Base-by-base conservation (phyloP, 2,888 invertebrate species). In the Drosophila paracracens region DNA sequence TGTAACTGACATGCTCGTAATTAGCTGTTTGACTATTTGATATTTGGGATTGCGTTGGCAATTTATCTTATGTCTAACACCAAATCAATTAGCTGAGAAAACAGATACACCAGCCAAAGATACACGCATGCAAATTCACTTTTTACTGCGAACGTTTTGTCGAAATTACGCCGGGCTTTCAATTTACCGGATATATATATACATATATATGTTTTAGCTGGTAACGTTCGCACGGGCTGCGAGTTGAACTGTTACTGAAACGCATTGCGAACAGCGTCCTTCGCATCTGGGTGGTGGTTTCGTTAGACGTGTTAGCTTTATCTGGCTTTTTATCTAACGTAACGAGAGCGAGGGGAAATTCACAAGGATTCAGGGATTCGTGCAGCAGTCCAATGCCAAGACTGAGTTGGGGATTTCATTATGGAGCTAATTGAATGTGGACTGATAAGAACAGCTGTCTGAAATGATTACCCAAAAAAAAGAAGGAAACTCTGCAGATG, bases 161-260 rank as follows among this genome's bases (percentile, higher is more conserved):
- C 57, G 57, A 35, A 62, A 40, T 43, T 52, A 64, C 57, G 50
- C 27, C 43, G 43, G 43, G 43, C 5, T 43, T 11, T 43, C 21
- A 11, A 1, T 40, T 40, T n/a, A n/a, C 40, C 40, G 40, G 40
- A 21, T 43, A 21, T 25, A 46, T 0, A 46, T 13, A 7, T 25
- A 43, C n/a, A 6, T 6, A 16, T 46, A 4, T 25, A 4, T 21
- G 4, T 57, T 58, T 46, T 38, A 57, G 43, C 29, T 4, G 46
- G 51, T 48, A 31, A 70, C 76, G 82, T 80, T 71, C 62, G 83
- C 74, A 73, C 87, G 68, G 54, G 29, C 69, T 74, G 83, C 80
- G 60, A 66, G 83, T 69, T 74, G 66, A 84, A 81, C 76, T 77
- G 75, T 80, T 52, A 87, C 89, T 87, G 83, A 87, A 68, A 82